A percentile compares a stretch with the other conserved stretches of the same genome.
phyloP scores from a whole-genome alignment of 2,113 vertebrate species.

The Panurus biarmicus region DNA sequence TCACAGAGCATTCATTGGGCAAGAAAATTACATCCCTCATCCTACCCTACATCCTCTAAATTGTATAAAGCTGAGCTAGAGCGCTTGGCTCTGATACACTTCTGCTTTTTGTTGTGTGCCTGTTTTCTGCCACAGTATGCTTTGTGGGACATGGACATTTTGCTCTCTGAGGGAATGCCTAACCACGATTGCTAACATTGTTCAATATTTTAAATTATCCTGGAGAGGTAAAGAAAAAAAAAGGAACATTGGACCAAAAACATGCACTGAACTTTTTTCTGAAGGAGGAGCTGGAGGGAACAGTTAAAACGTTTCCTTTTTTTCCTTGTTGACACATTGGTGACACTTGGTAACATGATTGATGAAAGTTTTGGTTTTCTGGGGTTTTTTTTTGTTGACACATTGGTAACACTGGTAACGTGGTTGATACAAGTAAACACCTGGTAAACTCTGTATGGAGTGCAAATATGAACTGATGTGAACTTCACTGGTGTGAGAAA shows the following conservation, averaged over 20 bases:
- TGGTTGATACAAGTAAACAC: background rate
- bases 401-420: background rate
- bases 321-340: background rate
- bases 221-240: background rate
- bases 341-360: background rate
- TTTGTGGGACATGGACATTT: background rate
- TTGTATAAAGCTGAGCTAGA: background rate
- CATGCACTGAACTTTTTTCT: background rate
- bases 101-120: background rate
- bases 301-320: background rate
- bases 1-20: background rate
- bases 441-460: accelerated
- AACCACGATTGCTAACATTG: background rate
- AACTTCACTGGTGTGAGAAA: background rate
- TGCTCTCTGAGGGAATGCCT: background rate
- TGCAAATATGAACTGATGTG: background rate
- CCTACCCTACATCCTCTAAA: background rate
- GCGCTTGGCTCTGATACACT: background rate
- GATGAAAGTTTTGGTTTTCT: too few species aligned
- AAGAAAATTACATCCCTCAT: background rate
- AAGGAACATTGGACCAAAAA: background rate
- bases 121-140: background rate
- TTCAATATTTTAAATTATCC: background rate
- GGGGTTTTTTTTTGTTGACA: background rate
- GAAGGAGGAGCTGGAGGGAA: background rate